Evolutionary conservation across 2,888 invertebrate species (phyloP).

Genomic region (Dicycla oo): DNA sequence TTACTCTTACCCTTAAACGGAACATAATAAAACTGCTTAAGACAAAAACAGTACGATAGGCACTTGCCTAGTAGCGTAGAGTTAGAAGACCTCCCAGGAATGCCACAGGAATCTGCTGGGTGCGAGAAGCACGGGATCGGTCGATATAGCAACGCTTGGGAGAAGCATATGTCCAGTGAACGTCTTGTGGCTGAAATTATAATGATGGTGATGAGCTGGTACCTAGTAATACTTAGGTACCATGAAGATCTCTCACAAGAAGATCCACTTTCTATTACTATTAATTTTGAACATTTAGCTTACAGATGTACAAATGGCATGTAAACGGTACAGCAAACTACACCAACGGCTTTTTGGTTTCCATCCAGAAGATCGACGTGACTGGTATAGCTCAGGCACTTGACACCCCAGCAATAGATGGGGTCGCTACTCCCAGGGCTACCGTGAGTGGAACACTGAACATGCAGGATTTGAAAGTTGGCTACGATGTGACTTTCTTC

Average conservation of each 20-base stretch:
- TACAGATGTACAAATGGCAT: constrained; percentile 72
- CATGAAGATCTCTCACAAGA: background rate
- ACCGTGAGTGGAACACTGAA: constrained; percentile 66
- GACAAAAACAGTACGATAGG: too few species aligned
- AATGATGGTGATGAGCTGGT: too few species aligned
- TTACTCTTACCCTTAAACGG: too few species aligned
- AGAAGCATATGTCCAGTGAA: background rate
- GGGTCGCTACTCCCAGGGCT: constrained; percentile 47
- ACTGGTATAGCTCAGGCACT: constrained; percentile 49
- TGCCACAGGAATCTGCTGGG: background rate
- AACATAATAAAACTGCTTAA: too few species aligned
- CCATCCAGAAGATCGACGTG: constrained; percentile 76
- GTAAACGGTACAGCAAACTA: constrained; percentile 75
- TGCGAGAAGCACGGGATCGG: background rate
- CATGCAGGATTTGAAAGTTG: constrained; percentile 70
- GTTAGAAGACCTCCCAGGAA: background rate
- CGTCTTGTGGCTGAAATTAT: background rate
- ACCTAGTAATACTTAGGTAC: too few species aligned
- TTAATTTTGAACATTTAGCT: constrained; percentile 65
- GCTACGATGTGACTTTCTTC: constrained; percentile 74
- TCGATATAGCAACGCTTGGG: background rate
- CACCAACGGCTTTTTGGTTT: constrained; percentile 78
- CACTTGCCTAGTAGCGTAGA: background rate
- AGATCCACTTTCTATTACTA: background rate
- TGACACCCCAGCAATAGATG: constrained; percentile 46